Evolutionary conservation across 2,113 vertebrate species (phyloP).

Genomic region (Stigmatopora nigra): DNA sequence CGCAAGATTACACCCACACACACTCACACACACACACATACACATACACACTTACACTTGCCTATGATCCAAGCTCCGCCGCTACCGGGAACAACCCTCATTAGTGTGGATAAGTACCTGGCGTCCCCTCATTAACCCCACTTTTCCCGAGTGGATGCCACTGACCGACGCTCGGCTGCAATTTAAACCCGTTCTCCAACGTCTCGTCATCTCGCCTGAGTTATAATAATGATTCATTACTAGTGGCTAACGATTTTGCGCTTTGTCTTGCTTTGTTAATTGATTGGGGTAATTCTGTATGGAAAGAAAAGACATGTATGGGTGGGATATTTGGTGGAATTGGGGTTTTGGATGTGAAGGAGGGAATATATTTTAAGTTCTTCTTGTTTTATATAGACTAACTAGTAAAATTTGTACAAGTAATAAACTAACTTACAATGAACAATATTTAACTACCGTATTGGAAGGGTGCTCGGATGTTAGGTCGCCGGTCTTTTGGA

Average conservation of each 20-base stretch:
- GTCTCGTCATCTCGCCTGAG: not conserved
- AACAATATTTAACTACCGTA: too few species aligned
- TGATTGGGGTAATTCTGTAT: not conserved
- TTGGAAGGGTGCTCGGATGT: too few species aligned
- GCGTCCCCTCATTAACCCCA: conserved; percentile 46
- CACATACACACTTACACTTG: conserved; percentile 11
- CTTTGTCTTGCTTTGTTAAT: not conserved
- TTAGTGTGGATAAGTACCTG: conserved; percentile 57
- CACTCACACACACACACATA: conserved; percentile 4
- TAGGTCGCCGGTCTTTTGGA: too few species aligned
- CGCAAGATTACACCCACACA: conserved; percentile 35
- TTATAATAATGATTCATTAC: not conserved
- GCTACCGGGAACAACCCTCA: conserved; percentile 53
- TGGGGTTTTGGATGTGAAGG: too few species aligned
- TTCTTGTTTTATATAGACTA: too few species aligned
- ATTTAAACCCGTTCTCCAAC: conserved; percentile 1
- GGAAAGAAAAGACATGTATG: too few species aligned
- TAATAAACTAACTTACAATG: too few species aligned
- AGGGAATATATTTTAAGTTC: too few species aligned
- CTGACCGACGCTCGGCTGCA: not conserved
- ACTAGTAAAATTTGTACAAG: too few species aligned
- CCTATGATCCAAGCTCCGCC: conserved; percentile 19
- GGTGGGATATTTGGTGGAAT: too few species aligned
- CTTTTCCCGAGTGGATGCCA: conserved; percentile 6
- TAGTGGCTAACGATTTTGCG: conserved; percentile 1